phyloP scores from a whole-genome alignment of 2,888 invertebrate genomes.

The Chymomyza fuscimana region DNA sequence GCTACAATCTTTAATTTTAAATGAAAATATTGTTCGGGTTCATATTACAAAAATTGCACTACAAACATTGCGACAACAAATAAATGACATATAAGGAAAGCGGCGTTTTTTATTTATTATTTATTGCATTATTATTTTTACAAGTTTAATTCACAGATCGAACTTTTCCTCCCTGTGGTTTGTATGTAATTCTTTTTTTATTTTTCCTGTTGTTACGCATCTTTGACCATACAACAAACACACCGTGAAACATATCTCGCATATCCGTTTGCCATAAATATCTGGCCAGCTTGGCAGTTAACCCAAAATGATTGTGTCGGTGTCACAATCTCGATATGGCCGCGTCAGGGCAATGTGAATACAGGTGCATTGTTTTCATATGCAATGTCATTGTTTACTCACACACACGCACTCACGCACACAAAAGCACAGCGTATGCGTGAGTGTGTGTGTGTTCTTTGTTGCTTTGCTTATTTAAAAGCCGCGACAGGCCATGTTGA shows the following conservation, averaged over 20 bases:
- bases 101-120: too few species aligned
- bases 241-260: slow-evolving; percentile 14
- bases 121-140: too few species aligned
- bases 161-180: neutral
- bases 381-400: slow-evolving; percentile 16
- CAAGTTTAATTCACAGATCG: neutral
- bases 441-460: slow-evolving; percentile 22
- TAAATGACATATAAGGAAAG: too few species aligned
- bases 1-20: too few species aligned
- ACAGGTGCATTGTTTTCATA: slow-evolving; percentile 29
- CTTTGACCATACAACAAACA: slow-evolving; percentile 11
- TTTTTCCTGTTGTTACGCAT: slow-evolving; percentile 16
- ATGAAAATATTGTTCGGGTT: too few species aligned
- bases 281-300: neutral
- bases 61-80: too few species aligned
- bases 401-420: slow-evolving; percentile 8
- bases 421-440: neutral
- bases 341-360: neutral
- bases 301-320: neutral
- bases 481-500: slow-evolving; percentile 52
- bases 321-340: slow-evolving; percentile 23
- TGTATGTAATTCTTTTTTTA: too few species aligned
- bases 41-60: too few species aligned
- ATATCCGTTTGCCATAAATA: slow-evolving; percentile 32
- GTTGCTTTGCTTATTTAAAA: slow-evolving; percentile 54